phyloP scores from a whole-genome alignment of 1,140 invertebrate species.

The Cherax quadricarinatus region DNA sequence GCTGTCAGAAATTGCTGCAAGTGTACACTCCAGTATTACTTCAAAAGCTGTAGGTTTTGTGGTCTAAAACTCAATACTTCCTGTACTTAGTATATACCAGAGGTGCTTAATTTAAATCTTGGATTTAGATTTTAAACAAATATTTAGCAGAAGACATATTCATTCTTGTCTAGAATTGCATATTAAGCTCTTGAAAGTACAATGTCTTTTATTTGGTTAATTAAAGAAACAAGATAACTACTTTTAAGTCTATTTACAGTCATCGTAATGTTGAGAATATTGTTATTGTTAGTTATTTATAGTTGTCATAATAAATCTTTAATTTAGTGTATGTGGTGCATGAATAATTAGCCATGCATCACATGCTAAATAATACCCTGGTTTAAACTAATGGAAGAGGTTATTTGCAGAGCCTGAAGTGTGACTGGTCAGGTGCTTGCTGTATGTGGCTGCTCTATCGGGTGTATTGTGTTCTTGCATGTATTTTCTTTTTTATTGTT shows the following conservation, averaged over 20 bases:
- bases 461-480: conserved; percentile 35
- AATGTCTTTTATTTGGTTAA: too few relatives aligned
- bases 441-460: conserved; percentile 17
- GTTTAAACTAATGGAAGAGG: conserved; percentile 34
- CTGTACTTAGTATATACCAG: conserved; percentile 19
- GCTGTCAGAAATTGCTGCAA: conserved; percentile 10
- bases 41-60: conserved; percentile 5
- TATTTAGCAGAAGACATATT: too few relatives aligned
- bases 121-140: background rate
- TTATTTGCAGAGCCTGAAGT: conserved; percentile 26
- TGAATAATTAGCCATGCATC: background rate
- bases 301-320: background rate
- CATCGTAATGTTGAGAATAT: background rate
- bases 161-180: too few relatives aligned
- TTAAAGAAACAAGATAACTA: too few relatives aligned
- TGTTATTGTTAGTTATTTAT: background rate
- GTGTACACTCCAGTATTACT: background rate
- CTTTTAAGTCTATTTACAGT: background rate
- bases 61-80: background rate
- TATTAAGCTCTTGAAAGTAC: too few relatives aligned
- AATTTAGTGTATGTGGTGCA: background rate
- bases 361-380: conserved; percentile 8
- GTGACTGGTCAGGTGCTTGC: conserved; percentile 35
- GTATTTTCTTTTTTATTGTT: conserved; percentile 32
- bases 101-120: background rate